Conservation (phyloP, 2,113 vertebrate species). For the Capreolus pygargus region DNA sequence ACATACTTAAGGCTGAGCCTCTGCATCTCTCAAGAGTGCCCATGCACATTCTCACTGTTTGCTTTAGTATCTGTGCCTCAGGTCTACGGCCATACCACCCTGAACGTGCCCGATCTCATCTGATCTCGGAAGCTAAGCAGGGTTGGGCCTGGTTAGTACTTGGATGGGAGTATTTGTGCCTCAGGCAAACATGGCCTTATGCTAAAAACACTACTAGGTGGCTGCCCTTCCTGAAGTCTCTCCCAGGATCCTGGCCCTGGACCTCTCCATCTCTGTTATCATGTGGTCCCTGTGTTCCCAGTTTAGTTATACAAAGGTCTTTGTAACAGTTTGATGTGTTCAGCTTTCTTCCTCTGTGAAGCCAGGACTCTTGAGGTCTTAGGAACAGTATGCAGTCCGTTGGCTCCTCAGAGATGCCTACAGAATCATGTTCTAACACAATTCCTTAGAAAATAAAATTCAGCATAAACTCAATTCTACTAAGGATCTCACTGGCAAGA, state of each 20-base stretch:
- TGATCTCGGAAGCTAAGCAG: too few relatives aligned
- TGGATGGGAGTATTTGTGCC: neutral
- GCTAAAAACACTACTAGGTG: neutral
- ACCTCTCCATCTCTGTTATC: neutral
- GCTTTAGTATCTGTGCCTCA: neutral
- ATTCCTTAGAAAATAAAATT: neutral
- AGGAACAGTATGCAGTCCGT: accelerated
- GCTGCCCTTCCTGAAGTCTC: neutral
- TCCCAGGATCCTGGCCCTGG: neutral
- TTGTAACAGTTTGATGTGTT: neutral
- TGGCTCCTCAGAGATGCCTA: neutral
- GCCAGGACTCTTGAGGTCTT: neutral
- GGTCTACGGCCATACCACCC: neutral
- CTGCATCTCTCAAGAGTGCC: neutral
- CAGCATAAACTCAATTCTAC: neutral
- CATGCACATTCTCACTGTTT: neutral
- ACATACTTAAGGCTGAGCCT: neutral
- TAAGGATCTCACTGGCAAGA: neutral
- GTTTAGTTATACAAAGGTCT: neutral
- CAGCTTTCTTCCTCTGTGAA: neutral
- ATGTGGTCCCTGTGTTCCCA: neutral
- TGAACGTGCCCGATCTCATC: too few relatives aligned
- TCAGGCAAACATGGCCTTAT: neutral
- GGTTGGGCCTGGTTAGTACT: too few relatives aligned
- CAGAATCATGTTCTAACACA: neutral